These are phyloP conservation scores for Botrylloides violaceus DNA, from an alignment of 23 tunicate genomes.

Conservation along the genomic window DNA sequence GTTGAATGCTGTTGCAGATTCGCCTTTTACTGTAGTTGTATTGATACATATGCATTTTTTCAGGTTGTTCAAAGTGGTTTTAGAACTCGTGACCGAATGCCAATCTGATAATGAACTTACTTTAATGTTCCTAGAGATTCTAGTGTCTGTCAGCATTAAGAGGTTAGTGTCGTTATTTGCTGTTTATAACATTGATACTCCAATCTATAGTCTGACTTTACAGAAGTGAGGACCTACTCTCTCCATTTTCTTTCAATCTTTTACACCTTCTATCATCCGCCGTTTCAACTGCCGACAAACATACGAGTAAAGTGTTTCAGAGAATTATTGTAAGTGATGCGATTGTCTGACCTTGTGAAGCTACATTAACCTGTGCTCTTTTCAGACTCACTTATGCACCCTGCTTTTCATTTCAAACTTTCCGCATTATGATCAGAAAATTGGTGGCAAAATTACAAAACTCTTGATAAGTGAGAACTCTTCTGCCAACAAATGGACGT, in stretches of 20 bases:
- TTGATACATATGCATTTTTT: neutral
- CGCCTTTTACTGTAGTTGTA: neutral
- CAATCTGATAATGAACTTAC: constrained; percentile 11
- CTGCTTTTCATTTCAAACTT: constrained; percentile 11
- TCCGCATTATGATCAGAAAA: neutral
- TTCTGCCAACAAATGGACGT: constrained; percentile 53
- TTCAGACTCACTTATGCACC: constrained; percentile 16
- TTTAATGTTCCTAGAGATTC: constrained; percentile 42
- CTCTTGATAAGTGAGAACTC: neutral
- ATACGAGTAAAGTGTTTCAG: constrained; percentile 11
- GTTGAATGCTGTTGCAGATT: neutral
- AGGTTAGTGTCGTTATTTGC: neutral
- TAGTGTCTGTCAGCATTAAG: constrained; percentile 45
- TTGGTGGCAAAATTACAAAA: neutral
- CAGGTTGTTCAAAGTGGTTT: constrained; percentile 4
- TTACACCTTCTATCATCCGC: constrained; percentile 3
- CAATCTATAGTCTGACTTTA: neutral
- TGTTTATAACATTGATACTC: neutral
- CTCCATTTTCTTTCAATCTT: neutral
- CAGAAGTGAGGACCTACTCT: neutral
- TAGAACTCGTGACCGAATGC: constrained; percentile 28
- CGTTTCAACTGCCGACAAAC: neutral
- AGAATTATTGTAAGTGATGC: constrained; percentile 28
- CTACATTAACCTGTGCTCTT: no score
- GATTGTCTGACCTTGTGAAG: neutral